Conservation (phyloP, 2,113 vertebrate species). For the Calyptomena viridis region DNA sequence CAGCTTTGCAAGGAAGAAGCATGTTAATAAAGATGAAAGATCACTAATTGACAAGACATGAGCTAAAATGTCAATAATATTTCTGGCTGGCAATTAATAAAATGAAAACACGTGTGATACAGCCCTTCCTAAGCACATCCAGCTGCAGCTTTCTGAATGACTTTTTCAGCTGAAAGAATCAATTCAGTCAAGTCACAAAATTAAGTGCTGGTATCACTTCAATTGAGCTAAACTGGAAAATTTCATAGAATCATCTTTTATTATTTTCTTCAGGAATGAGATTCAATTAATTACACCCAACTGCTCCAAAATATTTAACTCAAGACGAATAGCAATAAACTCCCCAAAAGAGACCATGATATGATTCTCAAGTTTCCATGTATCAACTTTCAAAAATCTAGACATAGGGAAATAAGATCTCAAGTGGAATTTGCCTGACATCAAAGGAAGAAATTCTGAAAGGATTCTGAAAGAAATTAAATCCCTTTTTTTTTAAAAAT, state of each 20-base stretch:
- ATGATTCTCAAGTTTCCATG: background rate
- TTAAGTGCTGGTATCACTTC: background rate
- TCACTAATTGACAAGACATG: background rate
- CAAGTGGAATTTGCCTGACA: background rate
- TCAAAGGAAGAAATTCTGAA: background rate
- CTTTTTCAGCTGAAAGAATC: conserved; percentile 23
- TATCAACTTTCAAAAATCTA: background rate
- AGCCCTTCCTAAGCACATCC: conserved; percentile 4
- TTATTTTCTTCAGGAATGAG: background rate
- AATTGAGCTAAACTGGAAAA: conserved; percentile 12
- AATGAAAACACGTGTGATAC: background rate
- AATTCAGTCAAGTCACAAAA: background rate
- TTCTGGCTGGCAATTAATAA: background rate
- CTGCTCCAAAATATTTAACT: background rate
- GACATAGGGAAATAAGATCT: background rate
- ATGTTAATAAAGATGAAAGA: background rate
- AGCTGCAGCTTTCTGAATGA: conserved; percentile 2
- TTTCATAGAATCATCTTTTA: background rate
- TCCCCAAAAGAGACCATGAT: background rate
- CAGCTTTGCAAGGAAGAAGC: background rate
- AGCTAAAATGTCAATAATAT: background rate
- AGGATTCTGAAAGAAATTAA: background rate
- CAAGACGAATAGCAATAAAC: background rate
- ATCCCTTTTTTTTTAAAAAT: background rate
- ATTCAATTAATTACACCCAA: background rate